Evolutionary conservation across 2,113 vertebrate species (phyloP).

Genomic region (Saimiri boliviensis): DNA sequence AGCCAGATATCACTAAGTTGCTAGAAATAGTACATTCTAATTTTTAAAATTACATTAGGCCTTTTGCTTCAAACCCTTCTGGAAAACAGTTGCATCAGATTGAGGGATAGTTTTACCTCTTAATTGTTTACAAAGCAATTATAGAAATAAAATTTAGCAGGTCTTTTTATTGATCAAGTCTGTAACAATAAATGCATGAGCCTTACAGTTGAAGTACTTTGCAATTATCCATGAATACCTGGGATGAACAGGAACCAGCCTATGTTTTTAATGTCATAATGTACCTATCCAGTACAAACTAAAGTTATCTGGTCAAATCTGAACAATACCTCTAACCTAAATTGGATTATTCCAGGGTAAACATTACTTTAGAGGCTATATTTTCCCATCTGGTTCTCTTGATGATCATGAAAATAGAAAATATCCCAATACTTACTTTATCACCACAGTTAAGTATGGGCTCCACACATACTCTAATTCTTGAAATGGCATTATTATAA

Average conservation of each 20-base stretch:
- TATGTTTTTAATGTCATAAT: slow-evolving; percentile 16
- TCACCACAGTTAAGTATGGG: not conserved
- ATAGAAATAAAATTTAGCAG: not conserved
- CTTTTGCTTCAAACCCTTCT: not conserved
- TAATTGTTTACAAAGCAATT: not conserved
- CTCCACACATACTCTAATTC: not conserved
- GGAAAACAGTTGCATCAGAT: not conserved
- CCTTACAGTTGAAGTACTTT: not conserved
- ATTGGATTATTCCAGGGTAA: not conserved
- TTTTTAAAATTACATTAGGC: not conserved
- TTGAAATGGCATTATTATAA: slow-evolving; percentile 24
- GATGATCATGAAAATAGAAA: slow-evolving; percentile 13
- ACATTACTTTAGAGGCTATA: not conserved
- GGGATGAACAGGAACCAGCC: not conserved
- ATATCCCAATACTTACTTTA: not conserved
- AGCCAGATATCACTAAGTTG: not conserved
- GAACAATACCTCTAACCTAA: not conserved
- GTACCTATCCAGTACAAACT: not conserved
- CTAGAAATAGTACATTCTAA: not conserved
- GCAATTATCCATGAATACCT: not conserved
- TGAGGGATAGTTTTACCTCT: not conserved
- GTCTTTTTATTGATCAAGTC: not conserved
- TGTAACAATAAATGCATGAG: not conserved
- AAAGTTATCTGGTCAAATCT: slow-evolving; percentile 35
- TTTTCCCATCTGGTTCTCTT: slow-evolving; percentile 44